These are phyloP conservation scores for Pristionchus maxplancki DNA, from an alignment of 2,888 invertebrate species.

Conservation along the genomic window DNA sequence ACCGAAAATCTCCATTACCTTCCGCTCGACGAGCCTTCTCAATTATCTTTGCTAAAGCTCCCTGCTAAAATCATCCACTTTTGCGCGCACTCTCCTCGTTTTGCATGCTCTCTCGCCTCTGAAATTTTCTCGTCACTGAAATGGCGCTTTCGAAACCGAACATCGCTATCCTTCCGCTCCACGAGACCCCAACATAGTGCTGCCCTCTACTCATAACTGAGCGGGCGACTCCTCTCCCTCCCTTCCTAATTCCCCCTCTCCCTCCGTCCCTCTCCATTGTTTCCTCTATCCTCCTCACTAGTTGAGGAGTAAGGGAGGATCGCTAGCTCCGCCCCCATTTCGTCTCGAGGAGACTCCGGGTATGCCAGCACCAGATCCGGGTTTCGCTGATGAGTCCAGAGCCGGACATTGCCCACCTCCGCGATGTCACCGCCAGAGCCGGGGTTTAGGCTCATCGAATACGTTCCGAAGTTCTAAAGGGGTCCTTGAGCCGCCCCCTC, in stretches of 20 bases:
- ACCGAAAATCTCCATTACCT: too few species aligned
- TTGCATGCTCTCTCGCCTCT: background rate
- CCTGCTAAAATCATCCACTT: too few species aligned
- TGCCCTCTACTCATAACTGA: too few species aligned
- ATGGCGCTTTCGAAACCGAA: too few species aligned
- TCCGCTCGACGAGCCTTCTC: too few species aligned
- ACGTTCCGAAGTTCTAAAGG: background rate
- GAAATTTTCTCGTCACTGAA: too few species aligned
- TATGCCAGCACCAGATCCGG: conserved; percentile 8
- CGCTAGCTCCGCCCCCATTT: background rate
- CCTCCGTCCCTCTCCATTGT: conserved; percentile 7
- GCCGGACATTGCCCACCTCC: background rate
- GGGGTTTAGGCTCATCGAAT: background rate
- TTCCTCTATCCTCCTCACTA: background rate
- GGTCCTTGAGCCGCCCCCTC: conserved; percentile 19
- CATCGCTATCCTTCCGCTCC: background rate
- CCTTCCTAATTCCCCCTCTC: conserved; percentile 14
- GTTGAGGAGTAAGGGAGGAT: background rate
- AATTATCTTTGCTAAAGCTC: too few species aligned
- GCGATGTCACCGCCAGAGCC: background rate
- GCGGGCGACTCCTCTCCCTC: background rate
- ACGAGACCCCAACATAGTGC: too few species aligned
- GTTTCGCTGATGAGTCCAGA: background rate
- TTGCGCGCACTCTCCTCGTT: background rate
- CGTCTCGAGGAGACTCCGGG: background rate